phyloP scores from a whole-genome alignment of 1,140 invertebrate species.

The Mya arenaria region DNA sequence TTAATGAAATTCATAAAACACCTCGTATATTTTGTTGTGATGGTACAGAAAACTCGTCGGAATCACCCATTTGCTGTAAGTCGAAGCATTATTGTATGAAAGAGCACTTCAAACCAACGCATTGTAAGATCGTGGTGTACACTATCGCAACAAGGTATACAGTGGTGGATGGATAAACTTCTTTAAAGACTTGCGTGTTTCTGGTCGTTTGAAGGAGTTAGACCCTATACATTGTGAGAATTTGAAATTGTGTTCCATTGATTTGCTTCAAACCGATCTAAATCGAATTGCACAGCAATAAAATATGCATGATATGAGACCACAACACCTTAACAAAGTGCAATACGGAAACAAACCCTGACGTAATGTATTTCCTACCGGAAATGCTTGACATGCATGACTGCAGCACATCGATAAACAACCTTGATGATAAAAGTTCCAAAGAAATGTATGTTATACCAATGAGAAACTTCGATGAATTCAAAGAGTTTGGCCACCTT shows the following conservation, averaged over 20 bases:
- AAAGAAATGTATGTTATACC: background rate
- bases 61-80: background rate
- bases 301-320: background rate
- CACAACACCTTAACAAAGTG: background rate
- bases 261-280: constrained; percentile 14
- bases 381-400: background rate
- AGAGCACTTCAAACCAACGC: constrained; percentile 12
- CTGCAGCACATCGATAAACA: background rate
- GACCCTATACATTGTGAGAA: constrained; percentile 9
- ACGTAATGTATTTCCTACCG: background rate
- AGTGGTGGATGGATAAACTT: constrained; percentile 12
- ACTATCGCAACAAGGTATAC: constrained; percentile 23
- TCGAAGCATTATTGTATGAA: background rate
- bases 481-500: background rate
- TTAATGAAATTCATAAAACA: background rate
- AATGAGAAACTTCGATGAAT: background rate
- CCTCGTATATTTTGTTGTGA: constrained; percentile 8
- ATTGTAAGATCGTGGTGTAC: constrained; percentile 9
- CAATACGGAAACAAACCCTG: constrained; percentile 24
- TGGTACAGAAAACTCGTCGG: constrained; percentile 4
- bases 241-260: constrained; percentile 10
- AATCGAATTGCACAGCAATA: constrained; percentile 18
- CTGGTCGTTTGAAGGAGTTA: background rate
- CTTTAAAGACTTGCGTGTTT: constrained; percentile 34
- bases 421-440: background rate